Evolutionary conservation across 1,140 invertebrate species (phyloP).

Genomic region (Octopus sinensis): DNA sequence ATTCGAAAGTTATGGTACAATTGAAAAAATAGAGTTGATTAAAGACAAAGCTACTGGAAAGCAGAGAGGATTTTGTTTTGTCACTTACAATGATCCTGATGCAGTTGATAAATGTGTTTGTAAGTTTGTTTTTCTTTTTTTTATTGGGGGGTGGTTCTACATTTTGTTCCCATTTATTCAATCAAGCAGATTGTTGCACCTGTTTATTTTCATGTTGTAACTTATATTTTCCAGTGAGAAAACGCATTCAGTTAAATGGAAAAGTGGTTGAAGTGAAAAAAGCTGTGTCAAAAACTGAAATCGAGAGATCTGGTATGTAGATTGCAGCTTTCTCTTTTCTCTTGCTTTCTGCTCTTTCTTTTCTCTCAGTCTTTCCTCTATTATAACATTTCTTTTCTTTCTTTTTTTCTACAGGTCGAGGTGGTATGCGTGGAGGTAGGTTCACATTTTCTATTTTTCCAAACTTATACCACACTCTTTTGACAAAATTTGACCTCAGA

Average conservation of each 20-base stretch:
- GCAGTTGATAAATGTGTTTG: slow-evolving; percentile 47
- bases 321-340: too few relatives aligned
- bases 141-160: too few relatives aligned
- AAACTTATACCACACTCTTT: too few relatives aligned
- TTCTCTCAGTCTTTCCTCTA: neutral
- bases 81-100: slow-evolving; percentile 52
- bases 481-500: too few relatives aligned
- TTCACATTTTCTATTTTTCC: neutral
- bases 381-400: neutral
- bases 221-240: slow-evolving; percentile 48
- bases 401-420: neutral
- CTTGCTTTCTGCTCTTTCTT: neutral
- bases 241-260: slow-evolving; percentile 56
- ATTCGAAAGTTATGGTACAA: slow-evolving; percentile 85
- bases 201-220: too few relatives aligned
- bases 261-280: slow-evolving; percentile 60
- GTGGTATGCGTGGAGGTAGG: neutral
- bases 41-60: slow-evolving; percentile 32
- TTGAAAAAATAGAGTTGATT: slow-evolving; percentile 31
- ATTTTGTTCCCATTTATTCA: too few relatives aligned
- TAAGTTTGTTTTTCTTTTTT: slow-evolving; percentile 58
- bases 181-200: too few relatives aligned
- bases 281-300: slow-evolving; percentile 57
- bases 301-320: neutral
- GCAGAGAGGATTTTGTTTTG: slow-evolving; percentile 45